These are phyloP conservation scores for Platysternon megacephalum DNA, from an alignment of 2,113 vertebrate species.

Conservation along the genomic window DNA sequence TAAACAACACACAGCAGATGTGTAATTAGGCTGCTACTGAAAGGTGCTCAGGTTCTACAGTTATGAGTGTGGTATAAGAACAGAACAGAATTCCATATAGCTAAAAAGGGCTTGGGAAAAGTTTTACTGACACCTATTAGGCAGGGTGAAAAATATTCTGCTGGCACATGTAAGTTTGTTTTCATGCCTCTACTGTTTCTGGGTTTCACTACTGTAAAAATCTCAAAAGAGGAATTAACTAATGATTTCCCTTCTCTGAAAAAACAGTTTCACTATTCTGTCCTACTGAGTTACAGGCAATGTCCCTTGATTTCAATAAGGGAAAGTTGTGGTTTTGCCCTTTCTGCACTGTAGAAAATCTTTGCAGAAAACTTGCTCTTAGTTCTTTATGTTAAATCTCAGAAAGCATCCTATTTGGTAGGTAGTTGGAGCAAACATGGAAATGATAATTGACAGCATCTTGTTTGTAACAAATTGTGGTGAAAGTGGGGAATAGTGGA, in stretches of 20 bases:
- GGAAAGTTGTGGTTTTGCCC: not conserved
- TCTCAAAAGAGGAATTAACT: not conserved
- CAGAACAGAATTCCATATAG: not conserved
- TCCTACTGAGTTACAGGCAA: not conserved
- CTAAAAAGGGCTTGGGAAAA: too few relatives aligned
- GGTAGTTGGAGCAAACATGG: not conserved
- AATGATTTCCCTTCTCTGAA: not conserved
- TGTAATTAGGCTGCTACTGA: not conserved
- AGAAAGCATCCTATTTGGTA: not conserved
- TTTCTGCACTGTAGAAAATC: not conserved
- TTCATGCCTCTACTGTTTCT: not conserved
- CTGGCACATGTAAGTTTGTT: not conserved
- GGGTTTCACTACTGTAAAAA: not conserved
- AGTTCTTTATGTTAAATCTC: not conserved
- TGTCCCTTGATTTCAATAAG: not conserved
- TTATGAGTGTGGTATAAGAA: not conserved
- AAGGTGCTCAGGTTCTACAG: not conserved
- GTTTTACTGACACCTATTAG: not conserved
- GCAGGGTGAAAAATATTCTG: not conserved
- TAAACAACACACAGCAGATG: not conserved
- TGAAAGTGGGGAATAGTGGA: not conserved
- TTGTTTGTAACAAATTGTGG: not conserved
- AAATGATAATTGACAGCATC: not conserved
- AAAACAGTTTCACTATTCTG: not conserved
- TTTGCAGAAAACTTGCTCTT: not conserved